phyloP scores from a whole-genome alignment of 2,797 vertebrate species.

The Allobates femoralis region DNA sequence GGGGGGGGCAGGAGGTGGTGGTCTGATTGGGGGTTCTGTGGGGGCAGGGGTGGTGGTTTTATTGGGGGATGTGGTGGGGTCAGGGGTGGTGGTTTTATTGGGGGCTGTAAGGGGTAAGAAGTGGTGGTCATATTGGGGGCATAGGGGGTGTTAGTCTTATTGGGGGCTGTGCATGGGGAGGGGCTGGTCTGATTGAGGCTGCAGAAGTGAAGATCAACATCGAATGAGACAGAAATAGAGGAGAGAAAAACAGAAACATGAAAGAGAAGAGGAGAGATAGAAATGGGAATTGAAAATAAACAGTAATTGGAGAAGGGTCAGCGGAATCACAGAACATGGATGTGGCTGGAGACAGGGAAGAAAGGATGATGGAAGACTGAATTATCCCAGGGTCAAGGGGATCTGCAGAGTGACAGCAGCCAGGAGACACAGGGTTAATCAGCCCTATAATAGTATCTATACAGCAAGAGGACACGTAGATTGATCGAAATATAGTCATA shows the following conservation, averaged over 20 bases:
- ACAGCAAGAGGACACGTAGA: not conserved
- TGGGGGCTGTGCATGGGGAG: no score
- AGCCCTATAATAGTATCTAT: not conserved
- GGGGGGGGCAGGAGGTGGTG: no score
- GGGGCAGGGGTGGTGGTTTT: no score
- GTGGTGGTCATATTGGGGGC: no score
- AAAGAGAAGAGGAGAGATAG: not conserved
- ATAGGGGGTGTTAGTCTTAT: no score
- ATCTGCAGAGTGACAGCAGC: not conserved
- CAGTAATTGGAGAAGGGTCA: constrained; percentile 23
- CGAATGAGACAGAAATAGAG: not conserved
- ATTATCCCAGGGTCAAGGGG: not conserved
- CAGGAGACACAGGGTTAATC: not conserved
- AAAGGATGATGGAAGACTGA: not conserved
- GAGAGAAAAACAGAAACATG: not conserved
- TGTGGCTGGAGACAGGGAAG: not conserved
- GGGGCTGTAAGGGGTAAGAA: no score
- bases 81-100: no score
- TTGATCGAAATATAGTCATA: not conserved
- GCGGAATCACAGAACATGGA: constrained; percentile 7
- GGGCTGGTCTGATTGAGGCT: not conserved
- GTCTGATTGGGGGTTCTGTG: no score
- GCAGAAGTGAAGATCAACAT: not conserved
- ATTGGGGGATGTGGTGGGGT: no score
- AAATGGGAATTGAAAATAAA: constrained; percentile 27